Evolutionary conservation across 2,888 invertebrate genomes (phyloP).

Genomic region (Gymnocheta viridis): DNA sequence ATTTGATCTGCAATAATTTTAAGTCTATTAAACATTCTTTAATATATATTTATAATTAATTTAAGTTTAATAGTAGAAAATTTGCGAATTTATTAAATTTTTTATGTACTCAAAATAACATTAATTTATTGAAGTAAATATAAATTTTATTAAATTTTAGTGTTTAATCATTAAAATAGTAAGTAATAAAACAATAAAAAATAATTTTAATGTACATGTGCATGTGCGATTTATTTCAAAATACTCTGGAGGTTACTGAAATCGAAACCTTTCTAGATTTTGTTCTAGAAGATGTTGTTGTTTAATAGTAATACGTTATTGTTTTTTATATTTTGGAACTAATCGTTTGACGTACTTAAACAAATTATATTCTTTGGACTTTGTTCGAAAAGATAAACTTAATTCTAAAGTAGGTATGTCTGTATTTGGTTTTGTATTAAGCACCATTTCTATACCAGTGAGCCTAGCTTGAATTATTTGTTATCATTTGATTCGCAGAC

Average conservation of each 20-base stretch:
- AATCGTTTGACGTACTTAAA: conserved; percentile 16
- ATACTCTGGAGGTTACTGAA: background rate
- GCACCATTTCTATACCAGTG: background rate
- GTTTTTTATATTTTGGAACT: background rate
- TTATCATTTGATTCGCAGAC: conserved; percentile 1
- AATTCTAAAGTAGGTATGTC: background rate
- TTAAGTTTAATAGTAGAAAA: conserved; percentile 32
- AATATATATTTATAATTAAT: conserved; percentile 11
- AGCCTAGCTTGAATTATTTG: background rate
- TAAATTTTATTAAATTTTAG: conserved; percentile 12
- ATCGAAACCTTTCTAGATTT: background rate
- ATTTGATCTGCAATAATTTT: conserved; percentile 48
- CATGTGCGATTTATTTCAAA: conserved; percentile 2
- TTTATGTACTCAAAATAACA: background rate
- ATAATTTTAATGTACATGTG: background rate
- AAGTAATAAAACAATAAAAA: conserved; percentile 19
- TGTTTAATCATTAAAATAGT: background rate
- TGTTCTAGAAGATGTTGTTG: background rate
- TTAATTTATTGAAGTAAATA: conserved; percentile 1
- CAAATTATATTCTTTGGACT: conserved; percentile 25
- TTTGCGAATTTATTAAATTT: conserved; percentile 58
- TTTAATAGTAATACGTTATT: background rate
- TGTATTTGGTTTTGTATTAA: background rate
- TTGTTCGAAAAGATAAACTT: conserved; percentile 23
- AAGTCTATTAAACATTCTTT: conserved; percentile 35